Base-by-base conservation (phyloP, 2,797 vertebrate genomes). In the Chelmon rostratus region DNA sequence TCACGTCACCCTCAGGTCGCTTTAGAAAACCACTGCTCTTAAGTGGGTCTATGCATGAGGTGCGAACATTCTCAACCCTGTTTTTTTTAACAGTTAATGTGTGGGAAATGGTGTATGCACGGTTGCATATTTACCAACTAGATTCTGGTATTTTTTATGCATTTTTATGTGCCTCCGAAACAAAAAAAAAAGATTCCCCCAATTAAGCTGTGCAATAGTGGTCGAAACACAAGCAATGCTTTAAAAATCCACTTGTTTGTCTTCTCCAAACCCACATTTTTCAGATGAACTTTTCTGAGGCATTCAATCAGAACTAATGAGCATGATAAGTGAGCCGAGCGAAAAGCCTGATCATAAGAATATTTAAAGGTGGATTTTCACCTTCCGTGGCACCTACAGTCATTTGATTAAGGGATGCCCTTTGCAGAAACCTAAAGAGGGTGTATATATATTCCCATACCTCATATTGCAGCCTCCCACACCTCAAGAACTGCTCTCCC, bases 371-470 rank as follows among this genome's bases (percentile, higher is more conserved):
- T 42, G 40, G 40, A 65, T 77, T 73, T 76, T 77, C 46, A 76
- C 62, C 42, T 76, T 44, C 46, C 6, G 13, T 42, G 23, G 35
- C 52, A 44, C 59, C 25, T 74, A 38, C 68, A 79, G 62, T 58
- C 46, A 63, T 59, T 78, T 90, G 85, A 91, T 91, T 90, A 91
- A 86, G 77, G 67, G 63, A 80, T 90, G 81, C 75, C 87, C 88
- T 92, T 93, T 92, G 52, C 73, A 88, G 68, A 77, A 72, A 82
- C 59, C 70, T 67, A 74, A 77, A 66, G 71, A 79, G 38, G 19
- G 46, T 46, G 50, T 76, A 62, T 71, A 84, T 77, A 79, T 73
- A 73, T 80, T 83, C 83, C 79, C 76, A 74, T 72, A 84, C 71
- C 90, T 92, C 85, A 88, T 88, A 89, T 91, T 72, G 25, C 66